Evolutionary conservation across 2,888 invertebrate species (phyloP).

Genomic region (Panorpa germanica): DNA sequence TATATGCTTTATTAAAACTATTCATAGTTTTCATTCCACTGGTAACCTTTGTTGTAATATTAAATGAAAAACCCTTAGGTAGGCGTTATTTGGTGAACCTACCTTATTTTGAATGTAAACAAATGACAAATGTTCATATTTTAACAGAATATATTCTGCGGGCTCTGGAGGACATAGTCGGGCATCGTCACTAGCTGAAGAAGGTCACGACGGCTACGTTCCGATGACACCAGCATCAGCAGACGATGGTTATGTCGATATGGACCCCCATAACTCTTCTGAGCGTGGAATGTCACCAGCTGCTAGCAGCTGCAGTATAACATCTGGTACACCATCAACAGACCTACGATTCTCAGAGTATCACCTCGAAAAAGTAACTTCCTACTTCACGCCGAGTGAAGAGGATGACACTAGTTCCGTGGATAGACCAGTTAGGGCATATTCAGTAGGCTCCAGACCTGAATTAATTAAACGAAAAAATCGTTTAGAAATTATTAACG

Average conservation of each 20-base stretch:
- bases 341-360: conserved; percentile 59
- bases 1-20: no score
- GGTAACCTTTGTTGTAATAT: neutral
- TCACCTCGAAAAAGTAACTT: conserved; percentile 61
- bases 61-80: no score
- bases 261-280: conserved; percentile 27
- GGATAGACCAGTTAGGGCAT: conserved; percentile 51
- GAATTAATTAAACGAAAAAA: conserved; percentile 37
- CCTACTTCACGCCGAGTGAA: conserved; percentile 44
- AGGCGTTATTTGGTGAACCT: no score
- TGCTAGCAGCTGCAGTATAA: conserved; percentile 53
- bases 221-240: conserved; percentile 40
- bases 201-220: conserved; percentile 35
- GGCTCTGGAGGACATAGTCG: conserved; percentile 37
- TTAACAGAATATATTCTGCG: conserved; percentile 16
- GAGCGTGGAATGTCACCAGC: conserved; percentile 32
- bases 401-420: conserved; percentile 32
- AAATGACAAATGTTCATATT: conserved; percentile 3
- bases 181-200: conserved; percentile 37
- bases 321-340: conserved; percentile 66
- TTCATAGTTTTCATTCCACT: conserved; percentile 2
- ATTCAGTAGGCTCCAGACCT: conserved; percentile 70
- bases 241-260: conserved; percentile 38
- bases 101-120: conserved; percentile 3
- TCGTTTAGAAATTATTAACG: conserved; percentile 24